These are phyloP conservation scores for Thunnus thynnus DNA, from an alignment of 2,113 vertebrate genomes.

Conservation along the genomic window DNA sequence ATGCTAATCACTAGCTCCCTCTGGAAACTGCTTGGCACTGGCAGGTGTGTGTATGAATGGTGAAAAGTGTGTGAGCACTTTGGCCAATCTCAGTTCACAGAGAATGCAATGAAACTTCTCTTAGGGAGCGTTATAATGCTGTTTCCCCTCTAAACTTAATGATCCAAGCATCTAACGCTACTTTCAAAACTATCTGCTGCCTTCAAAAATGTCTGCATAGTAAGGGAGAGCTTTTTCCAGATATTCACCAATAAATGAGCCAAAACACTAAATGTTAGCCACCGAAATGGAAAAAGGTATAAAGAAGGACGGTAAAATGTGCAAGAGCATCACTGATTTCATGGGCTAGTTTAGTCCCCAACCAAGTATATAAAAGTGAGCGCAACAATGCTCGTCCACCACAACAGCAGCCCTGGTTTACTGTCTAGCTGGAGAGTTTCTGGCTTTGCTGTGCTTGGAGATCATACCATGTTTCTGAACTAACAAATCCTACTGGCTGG, in stretches of 20 bases:
- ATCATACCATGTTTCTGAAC: background rate
- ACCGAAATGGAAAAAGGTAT: constrained; percentile 22
- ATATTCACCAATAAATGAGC: constrained; percentile 20
- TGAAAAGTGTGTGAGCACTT: constrained; percentile 12
- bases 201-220: constrained; percentile 18
- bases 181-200: constrained; percentile 22
- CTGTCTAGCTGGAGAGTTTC: background rate
- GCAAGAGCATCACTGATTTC: background rate
- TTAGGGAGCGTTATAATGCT: constrained; percentile 4
- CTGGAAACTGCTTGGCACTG: constrained; percentile 68
- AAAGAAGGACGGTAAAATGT: background rate
- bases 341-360: background rate
- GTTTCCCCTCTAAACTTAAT: constrained; percentile 28
- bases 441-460: background rate
- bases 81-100: background rate
- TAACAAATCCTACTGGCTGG: background rate
- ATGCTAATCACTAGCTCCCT: constrained; percentile 87
- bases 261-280: constrained; percentile 38
- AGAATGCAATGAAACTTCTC: constrained; percentile 12
- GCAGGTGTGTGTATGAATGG: constrained; percentile 20
- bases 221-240: background rate
- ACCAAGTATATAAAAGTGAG: background rate
- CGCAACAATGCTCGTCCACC: background rate
- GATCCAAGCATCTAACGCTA: constrained; percentile 31
- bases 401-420: background rate